These are phyloP conservation scores for Eretmocerus hayati DNA, from an alignment of 2,888 invertebrate species.

Conservation along the genomic window DNA sequence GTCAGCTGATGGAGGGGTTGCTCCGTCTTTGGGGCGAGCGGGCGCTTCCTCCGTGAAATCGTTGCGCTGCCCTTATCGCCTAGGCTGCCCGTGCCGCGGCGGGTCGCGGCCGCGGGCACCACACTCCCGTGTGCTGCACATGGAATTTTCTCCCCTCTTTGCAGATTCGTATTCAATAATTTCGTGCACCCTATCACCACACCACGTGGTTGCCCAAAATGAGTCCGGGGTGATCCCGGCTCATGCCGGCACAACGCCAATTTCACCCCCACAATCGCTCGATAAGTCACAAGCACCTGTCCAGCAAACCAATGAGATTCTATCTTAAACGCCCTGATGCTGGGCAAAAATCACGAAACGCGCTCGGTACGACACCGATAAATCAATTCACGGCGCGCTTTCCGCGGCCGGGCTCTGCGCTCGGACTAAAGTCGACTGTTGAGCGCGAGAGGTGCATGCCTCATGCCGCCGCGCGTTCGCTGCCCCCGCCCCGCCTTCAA, in stretches of 20 bases:
- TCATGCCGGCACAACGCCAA: background rate
- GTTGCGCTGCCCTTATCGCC: too few relatives aligned
- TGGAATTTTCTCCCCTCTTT: too few relatives aligned
- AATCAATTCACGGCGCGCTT: slow-evolving; percentile 1
- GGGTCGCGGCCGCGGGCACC: background rate
- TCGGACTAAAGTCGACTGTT: slow-evolving; percentile 12
- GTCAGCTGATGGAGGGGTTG: background rate
- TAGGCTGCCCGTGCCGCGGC: too few relatives aligned
- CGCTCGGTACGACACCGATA: background rate
- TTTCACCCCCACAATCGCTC: background rate
- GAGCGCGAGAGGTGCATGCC: background rate
- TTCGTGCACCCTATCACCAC: too few relatives aligned
- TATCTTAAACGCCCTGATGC: too few relatives aligned
- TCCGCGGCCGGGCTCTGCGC: slow-evolving; percentile 17
- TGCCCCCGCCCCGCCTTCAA: background rate
- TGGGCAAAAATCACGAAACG: too few relatives aligned
- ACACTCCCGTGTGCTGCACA: too few relatives aligned
- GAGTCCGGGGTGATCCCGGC: too few relatives aligned
- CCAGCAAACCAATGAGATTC: background rate
- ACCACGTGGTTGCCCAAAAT: too few relatives aligned
- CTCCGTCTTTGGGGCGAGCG: background rate
- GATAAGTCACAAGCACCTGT: background rate
- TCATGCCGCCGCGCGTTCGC: background rate
- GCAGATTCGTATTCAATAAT: too few relatives aligned
- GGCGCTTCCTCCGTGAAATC: too few relatives aligned